A percentile compares a stretch with the other conserved stretches of the same genome.
Evolutionary conservation across 2,113 vertebrate genomes (phyloP).

Genomic region (Clarias batrachus): DNA sequence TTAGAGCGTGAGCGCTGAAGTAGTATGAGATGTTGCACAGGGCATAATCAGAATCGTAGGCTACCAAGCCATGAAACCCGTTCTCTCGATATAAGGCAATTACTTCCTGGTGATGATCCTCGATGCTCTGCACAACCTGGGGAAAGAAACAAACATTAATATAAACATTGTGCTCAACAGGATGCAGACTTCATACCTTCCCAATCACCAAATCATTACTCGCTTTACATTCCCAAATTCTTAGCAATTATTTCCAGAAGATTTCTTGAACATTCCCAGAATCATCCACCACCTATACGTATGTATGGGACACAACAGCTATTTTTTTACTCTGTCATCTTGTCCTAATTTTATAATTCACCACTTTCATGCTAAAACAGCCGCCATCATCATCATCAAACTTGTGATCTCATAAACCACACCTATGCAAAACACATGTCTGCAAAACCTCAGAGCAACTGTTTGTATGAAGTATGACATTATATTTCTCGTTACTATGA

Average conservation of each 20-base stretch:
- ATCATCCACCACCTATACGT: background rate
- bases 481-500: background rate
- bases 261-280: background rate
- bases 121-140: constrained; percentile 92
- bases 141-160: constrained; percentile 19
- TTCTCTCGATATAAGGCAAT: constrained; percentile 90
- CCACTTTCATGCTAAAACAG: background rate
- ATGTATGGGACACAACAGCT: background rate
- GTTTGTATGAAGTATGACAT: background rate
- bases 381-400: background rate
- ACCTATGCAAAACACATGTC: background rate
- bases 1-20: constrained; percentile 94
- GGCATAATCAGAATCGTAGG: constrained; percentile 94
- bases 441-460: background rate
- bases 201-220: background rate
- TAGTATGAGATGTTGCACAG: constrained; percentile 94
- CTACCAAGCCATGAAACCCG: constrained; percentile 91
- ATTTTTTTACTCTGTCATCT: background rate
- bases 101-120: constrained; percentile 97
- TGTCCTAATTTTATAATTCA: background rate
- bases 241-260: background rate
- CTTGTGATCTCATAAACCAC: background rate
- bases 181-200: background rate
- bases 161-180: background rate
- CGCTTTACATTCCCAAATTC: background rate